phyloP scores from a whole-genome alignment of 2,797 vertebrate species.

The Labroides dimidiatus region DNA sequence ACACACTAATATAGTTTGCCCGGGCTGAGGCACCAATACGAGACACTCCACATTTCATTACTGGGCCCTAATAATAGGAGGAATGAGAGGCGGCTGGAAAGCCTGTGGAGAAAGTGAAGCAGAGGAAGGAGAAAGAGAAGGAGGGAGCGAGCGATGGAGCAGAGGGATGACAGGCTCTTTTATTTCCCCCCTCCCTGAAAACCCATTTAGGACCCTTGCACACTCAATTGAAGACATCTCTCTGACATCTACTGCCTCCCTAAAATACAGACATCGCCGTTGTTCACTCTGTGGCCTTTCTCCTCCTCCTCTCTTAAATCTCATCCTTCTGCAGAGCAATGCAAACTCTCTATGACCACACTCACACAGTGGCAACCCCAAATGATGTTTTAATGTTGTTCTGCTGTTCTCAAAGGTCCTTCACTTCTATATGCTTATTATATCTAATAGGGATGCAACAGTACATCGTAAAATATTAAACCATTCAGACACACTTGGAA shows the following conservation, averaged over 20 bases:
- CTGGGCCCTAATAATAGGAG: conserved; percentile 74
- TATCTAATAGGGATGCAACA: too few species aligned
- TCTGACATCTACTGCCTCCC: conserved; percentile 59
- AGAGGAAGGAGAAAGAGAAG: conserved; percentile 25
- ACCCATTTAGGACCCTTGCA: conserved; percentile 77
- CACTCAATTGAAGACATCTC: conserved; percentile 81
- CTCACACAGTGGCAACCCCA: background rate
- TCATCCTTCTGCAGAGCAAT: background rate
- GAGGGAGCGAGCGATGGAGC: conserved; percentile 31
- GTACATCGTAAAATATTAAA: too few species aligned
- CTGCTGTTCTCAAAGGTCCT: background rate
- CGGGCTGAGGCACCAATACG: conserved; percentile 73
- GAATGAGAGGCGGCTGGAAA: conserved; percentile 59
- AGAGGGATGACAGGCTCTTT: conserved; percentile 67
- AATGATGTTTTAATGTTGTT: background rate
- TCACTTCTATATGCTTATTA: background rate
- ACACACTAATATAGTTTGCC: conserved; percentile 85
- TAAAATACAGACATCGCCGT: conserved; percentile 67
- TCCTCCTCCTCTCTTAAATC: conserved; percentile 1
- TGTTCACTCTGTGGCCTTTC: conserved; percentile 34
- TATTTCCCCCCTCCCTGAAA: conserved; percentile 68
- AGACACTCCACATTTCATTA: conserved; percentile 88
- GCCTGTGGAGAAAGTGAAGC: conserved; percentile 29
- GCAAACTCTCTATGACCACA: conserved; percentile 23
- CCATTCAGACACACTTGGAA: too few species aligned